Base-by-base conservation (phyloP, 2,797 vertebrate species). In the Apodemus agrarius region DNA sequence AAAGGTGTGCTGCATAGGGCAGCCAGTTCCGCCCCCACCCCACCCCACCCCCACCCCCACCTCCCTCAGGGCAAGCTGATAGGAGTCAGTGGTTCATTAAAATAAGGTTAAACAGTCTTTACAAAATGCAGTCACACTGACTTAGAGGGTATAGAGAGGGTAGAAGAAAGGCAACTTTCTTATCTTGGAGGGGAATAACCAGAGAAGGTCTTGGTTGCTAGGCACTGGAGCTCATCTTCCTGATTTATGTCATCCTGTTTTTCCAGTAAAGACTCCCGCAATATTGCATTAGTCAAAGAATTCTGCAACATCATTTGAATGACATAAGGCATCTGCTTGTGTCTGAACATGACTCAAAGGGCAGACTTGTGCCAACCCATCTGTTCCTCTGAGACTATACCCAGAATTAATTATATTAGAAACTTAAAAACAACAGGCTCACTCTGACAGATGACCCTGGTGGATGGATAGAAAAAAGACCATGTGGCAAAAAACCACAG, bases 401-500 rank as follows among this genome's bases (percentile, higher is more conserved):
- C 86, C 81, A 95, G 97, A 98, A 96, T 92, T 98, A 98, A 98
- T 98, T 98, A 90, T 97, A 94, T 97, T 97, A 98, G 90, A 96
- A 93, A 95, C 86, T 92, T 37, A 17, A 94, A 95, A 96, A 97
- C 67, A 95, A 94, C 84, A 92, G 82, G 65, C 83, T 94, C 11
- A 0, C 86, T 96, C 91, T 94, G 89, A 93, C 96, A 93, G 63
- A 84, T 10, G 67, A 54, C 93, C 49, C 91, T 81, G 57, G 43
- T 46, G 81, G 88, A 26, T 81, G 78, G 46, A 7, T 67, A 78
- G 40, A 72, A 95, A 97, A 97, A 93, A n/a, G 19, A 49, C 17
- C 11, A 2, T 63, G 52, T 83, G 12, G 43, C 86, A 79, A 82
- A 93, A 94, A 69, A 78, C 21, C 21, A 1, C 13, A 6, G 49